Evolutionary conservation across 2,113 vertebrate genomes (phyloP), one percentile per base, ranked within the genome.

Genomic region (Paracanthobrama guichenoti): DNA sequence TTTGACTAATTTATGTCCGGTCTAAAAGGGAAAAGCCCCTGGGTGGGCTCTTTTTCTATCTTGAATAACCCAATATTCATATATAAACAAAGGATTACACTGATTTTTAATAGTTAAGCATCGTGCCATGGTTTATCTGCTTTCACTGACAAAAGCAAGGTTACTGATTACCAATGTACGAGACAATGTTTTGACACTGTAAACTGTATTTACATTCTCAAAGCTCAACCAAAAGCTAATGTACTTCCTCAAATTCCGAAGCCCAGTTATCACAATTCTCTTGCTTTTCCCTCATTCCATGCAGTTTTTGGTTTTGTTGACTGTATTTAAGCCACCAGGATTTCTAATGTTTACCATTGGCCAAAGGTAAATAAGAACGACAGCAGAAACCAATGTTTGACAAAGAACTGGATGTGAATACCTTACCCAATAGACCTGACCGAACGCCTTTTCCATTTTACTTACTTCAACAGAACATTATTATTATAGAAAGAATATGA

Each of bases 241-340:
- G 57, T 26, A 79, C 39, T 64, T 64, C 77, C 77, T 79, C 39
- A 79, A 46, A 79, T 46, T 79, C 57, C 57, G 46, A 42, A 64
- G 22, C 39, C 12, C 14, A 44, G 35, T 62, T 11, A 79, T 46
- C 59, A 48, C 59, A 80, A 22, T 79, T 39, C 0, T 10, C 59
- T 66, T 46, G n/a, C 24, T 48, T 66, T 60, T 26, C 28, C 22
- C 74, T 55, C 55, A 46, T 46, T 50, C 60, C 35, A 66, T 22
- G 39, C 24, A 50, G 39, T 80, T 67, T 80, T 48, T 22, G 57
- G n/a, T 44, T 13, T 46, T 79, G 35, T 62, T 79, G 77, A 44
- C 22, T 79, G 60, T 42, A 64, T 80, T 31, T 11, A n/a, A 28
- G 24, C 24, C 4, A 9, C 48, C 57, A 64, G 8, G 20, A 79